Base-by-base conservation (phyloP, 2,888 invertebrate genomes). In the Machimus rusticus region DNA sequence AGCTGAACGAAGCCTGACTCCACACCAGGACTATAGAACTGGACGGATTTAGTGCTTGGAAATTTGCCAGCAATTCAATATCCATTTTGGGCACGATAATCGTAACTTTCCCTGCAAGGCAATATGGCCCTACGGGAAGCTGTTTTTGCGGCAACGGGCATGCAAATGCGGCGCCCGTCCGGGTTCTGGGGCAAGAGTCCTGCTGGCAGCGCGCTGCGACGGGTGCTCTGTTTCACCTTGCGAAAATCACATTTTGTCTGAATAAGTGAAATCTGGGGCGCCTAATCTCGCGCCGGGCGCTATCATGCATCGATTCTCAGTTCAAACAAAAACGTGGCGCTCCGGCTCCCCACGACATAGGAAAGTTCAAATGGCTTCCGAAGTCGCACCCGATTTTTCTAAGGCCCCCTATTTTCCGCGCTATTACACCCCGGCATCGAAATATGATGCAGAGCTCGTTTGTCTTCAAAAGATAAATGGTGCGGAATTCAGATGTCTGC, bases 381-480 rank as follows among this genome's bases (percentile, higher is more conserved):
- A 31, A 12, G 34, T 37, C 5, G 34, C 14, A 39, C 37, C 28
- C 28, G 37, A 76, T 74, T 74, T 74, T 74, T 43, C 31, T n/a
- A 46, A 74, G 46, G 31, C 74, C 85, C 85, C 85, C 76, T 34
- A 85, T 85, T 85, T 85, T 85, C 85, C 85, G 74, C 74, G 85
- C 57, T 85, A 85, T 85, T 85, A 85, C 74, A 14, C 31, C 74
- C 43, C 43, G 16, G 28, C 85, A 28, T 85, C 74, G 85, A 85
- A 85, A 85, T 74, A 85, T 85, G 85, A 85, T 85, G 74, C 74
- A 85, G 74, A 46, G 74, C 43, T 85, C 85, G 74, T 85, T 85
- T 85, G 85, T 85, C 85, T 85, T 85, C 74, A 8, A 19, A 74
- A 85, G 85, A 85, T 85, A 85, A 85, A 85, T 85, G 43, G 85